Base-by-base conservation (phyloP, 2,797 vertebrate species). In the Syngnathus rostellatus region DNA sequence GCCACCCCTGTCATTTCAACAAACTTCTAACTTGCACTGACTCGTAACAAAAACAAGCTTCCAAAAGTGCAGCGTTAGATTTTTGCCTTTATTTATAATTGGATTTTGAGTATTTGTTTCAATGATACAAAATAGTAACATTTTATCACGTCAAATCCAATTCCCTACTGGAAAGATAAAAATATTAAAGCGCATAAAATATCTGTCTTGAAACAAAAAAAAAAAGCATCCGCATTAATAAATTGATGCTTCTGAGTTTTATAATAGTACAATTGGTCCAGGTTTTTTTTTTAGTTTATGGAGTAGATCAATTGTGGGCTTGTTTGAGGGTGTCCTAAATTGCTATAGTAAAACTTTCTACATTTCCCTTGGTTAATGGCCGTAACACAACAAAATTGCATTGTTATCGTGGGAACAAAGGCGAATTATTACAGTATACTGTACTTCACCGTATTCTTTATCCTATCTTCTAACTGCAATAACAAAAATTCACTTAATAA, bases 321-420 rank as follows among this genome's bases (percentile, higher is more conserved):
- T 70, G 23, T 53, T 48, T 62, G 12, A 74, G 46, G 21, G 48
- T 73, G 75, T 74, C 48, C 51, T 78, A 76, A 87, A 82, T 63
- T 66, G 75, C 68, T 70, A 70, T 72, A 79, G 69, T 73, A 72
- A 85, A 83, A 77, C 46, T 5, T 38, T 51, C 45, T 6, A 50
- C 31, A 12, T 41, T 45, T 25, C 21, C 6, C 41, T 23, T 62
- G 60, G 60, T 62, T 62, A 57, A 57, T 37, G 25, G 55, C 1
- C 2, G 2, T 57, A 16, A 17, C 14, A 17, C 12, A 57, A 37
- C 12, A 14, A 23, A 43, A 23, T 39, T n/a, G 21, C 19, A 41
- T 43, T 21, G 11, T 43, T 45, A 62, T 21, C 60, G 14, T 8
- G 12, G 60, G 9, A 8, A 60, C 58, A 60, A 14, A 43, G 3